Conservation (phyloP, 2,888 invertebrate genomes). For the Cantharis nigra region DNA sequence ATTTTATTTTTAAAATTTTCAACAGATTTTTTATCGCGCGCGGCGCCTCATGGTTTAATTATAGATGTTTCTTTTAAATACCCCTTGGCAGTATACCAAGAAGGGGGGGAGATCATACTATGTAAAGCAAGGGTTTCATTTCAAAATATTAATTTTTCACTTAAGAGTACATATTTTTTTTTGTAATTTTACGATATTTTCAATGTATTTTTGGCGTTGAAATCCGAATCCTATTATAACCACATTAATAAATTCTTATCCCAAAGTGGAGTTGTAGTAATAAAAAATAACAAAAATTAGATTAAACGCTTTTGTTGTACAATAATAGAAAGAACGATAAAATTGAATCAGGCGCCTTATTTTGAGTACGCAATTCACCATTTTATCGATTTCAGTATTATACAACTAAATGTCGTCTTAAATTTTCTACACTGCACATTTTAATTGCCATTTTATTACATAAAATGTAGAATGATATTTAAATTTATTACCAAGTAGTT, state of each 20-base stretch:
- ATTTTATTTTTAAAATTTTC: no score
- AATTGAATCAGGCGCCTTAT: background rate
- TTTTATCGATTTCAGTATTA: background rate
- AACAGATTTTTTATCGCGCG: no score
- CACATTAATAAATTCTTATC: background rate
- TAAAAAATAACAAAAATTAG: background rate
- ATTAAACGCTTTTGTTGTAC: background rate
- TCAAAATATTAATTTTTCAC: no score
- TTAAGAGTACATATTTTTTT: no score
- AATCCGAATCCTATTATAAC: background rate
- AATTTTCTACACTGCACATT: background rate
- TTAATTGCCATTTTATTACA: background rate
- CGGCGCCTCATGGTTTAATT: no score
- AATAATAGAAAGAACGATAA: background rate
- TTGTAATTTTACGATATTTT: no score
- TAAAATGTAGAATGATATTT: background rate
- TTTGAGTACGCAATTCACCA: background rate
- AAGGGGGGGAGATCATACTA: no score
- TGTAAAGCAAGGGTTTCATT: no score
- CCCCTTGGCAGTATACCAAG: no score
- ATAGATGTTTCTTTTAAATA: no score
- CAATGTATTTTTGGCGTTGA: background rate
- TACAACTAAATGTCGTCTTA: background rate
- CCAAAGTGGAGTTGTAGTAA: background rate
- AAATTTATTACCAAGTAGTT: background rate